Conservation (phyloP, 2,888 invertebrate species). For the Drosophila bunnanda region DNA sequence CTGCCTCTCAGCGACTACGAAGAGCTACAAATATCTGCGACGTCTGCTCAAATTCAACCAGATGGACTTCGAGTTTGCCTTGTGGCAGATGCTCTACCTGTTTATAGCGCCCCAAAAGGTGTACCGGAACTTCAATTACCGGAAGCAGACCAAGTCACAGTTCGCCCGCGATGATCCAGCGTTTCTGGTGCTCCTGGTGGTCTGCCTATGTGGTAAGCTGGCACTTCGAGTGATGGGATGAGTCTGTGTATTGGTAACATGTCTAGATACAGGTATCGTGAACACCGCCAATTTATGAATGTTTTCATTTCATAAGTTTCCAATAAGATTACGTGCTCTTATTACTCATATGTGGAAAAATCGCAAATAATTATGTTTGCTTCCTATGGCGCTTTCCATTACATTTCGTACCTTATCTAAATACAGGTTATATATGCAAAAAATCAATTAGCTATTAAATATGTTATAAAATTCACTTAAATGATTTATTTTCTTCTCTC, state of each 20-base stretch:
- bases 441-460: background rate
- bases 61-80: conserved; percentile 99
- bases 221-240: background rate
- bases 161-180: conserved; percentile 99
- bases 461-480: background rate
- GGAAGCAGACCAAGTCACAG: conserved; percentile 99
- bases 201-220: conserved; percentile 90
- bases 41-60: conserved; percentile 95
- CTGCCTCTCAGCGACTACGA: conserved; percentile 93
- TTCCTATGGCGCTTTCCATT: too few relatives aligned
- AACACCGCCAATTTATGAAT: background rate
- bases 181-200: conserved; percentile 95
- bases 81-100: conserved; percentile 99
- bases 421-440: background rate
- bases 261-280: background rate
- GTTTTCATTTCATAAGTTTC: conserved; percentile 1
- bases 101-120: conserved; percentile 98
- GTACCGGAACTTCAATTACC: conserved; percentile 97
- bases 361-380: background rate
- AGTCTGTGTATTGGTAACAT: background rate
- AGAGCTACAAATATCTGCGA: conserved; percentile 94
- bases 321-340: conserved; percentile 8
- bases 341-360: background rate
- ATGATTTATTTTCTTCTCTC: background rate
- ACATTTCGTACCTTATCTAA: background rate